Percentiles rank a stretch among this genome's conserved stretches.
phyloP scores from a whole-genome alignment of 2,797 vertebrate genomes.

The Liasis olivaceus region DNA sequence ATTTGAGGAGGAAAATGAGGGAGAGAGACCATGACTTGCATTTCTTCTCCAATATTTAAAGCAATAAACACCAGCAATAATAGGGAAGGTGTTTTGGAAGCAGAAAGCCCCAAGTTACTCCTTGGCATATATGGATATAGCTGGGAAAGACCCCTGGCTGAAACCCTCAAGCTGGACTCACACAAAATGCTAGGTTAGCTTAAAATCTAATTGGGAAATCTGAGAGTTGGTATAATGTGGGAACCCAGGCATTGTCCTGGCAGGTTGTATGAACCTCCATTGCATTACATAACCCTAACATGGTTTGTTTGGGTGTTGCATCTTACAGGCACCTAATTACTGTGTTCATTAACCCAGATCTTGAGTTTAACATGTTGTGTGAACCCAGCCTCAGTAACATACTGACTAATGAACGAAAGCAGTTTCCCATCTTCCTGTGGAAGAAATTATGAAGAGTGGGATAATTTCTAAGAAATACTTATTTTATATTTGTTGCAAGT shows the following conservation, averaged over 20 bases:
- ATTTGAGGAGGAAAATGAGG: not conserved
- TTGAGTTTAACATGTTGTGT: not conserved
- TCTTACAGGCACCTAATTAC: not conserved
- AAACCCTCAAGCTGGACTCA: not conserved
- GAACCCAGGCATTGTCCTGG: not conserved
- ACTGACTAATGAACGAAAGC: not conserved
- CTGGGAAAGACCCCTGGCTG: not conserved
- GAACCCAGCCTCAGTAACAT: not conserved
- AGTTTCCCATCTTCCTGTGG: not conserved
- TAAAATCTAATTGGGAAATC: not conserved
- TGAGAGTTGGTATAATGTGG: not conserved
- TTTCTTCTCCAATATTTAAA: not conserved
- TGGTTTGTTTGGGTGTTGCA: not conserved
- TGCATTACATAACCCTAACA: not conserved
- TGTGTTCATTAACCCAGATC: not conserved
- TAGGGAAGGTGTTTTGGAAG: not conserved
- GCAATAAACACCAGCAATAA: not conserved
- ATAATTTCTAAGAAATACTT: not conserved
- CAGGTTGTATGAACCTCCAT: not conserved
- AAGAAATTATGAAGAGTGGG: not conserved
- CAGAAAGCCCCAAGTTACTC: not conserved
- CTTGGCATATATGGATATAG: not conserved
- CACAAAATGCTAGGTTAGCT: not conserved
- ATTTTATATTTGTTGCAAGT: not conserved
- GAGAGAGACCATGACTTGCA: not conserved